These are phyloP conservation scores for Leptobrachium leishanense DNA, from an alignment of 2,113 vertebrate species.

Conservation along the genomic window DNA sequence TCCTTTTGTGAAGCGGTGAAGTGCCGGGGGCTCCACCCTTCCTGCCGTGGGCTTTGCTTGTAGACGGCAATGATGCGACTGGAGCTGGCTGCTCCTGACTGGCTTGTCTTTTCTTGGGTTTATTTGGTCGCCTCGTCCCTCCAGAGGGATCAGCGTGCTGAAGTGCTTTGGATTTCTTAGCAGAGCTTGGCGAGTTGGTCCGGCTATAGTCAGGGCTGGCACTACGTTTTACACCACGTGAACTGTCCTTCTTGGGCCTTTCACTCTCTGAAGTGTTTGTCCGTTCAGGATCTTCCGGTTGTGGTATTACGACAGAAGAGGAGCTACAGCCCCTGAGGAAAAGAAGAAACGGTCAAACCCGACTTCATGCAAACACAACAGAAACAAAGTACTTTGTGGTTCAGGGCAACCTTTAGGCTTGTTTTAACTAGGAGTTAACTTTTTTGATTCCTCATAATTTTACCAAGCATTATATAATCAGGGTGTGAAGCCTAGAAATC, in stretches of 20 bases:
- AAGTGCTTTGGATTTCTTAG: conserved; percentile 92
- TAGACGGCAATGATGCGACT: conserved; percentile 79
- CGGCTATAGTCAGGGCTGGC: conserved; percentile 90
- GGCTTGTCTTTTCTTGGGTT: conserved; percentile 90
- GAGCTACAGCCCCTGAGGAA: conserved; percentile 86
- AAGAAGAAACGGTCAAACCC: conserved; percentile 42
- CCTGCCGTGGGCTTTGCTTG: conserved; percentile 85
- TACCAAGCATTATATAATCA: too few species aligned
- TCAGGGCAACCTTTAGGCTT: too few species aligned
- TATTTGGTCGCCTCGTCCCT: conserved; percentile 83
- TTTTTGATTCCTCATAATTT: too few species aligned
- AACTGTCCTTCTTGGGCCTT: conserved; percentile 87
- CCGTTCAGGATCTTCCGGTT: conserved; percentile 86
- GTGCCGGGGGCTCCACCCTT: conserved; percentile 85
- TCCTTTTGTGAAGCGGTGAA: conserved; percentile 91
- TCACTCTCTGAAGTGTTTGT: conserved; percentile 88
- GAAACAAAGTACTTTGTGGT: too few species aligned
- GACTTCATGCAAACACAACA: too few species aligned
- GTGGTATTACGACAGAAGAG: conserved; percentile 83
- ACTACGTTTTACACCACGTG: conserved; percentile 89
- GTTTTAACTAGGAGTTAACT: too few species aligned
- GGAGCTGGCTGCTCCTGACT: conserved; percentile 73
- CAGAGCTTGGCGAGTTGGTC: conserved; percentile 86
- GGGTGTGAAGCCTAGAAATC: too few species aligned
- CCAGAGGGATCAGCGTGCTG: conserved; percentile 78